These are phyloP conservation scores for Pteronotus mesoamericanus DNA, from an alignment of 2,797 vertebrate species.

Conservation along the genomic window DNA sequence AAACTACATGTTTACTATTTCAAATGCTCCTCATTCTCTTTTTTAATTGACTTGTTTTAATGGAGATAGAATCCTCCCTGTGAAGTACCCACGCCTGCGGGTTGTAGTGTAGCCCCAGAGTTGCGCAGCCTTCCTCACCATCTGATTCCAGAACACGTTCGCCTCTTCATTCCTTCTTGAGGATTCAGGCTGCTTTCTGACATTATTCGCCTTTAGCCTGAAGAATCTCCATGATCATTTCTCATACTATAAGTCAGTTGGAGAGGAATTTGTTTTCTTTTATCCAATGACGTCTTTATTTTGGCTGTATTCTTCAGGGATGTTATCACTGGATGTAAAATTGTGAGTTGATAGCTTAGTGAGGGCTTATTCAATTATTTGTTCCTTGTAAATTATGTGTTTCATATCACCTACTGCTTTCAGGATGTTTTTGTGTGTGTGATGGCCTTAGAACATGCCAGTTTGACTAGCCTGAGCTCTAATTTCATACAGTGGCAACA, in stretches of 20 bases:
- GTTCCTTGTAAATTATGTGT: background rate
- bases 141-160: background rate
- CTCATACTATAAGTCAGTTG: background rate
- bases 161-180: background rate
- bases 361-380: background rate
- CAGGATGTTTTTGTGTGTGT: background rate
- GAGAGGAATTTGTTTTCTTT: background rate
- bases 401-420: background rate
- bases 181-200: background rate
- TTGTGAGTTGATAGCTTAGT: background rate
- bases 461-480: background rate
- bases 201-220: background rate
- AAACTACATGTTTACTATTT: background rate
- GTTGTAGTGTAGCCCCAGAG: background rate
- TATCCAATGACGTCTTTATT: background rate
- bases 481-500: background rate
- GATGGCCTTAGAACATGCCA: background rate
- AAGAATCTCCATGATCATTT: background rate
- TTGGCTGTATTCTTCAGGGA: background rate
- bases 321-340: background rate
- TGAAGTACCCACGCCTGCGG: background rate
- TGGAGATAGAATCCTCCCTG: background rate
- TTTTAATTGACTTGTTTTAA: background rate
- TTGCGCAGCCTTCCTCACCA: too few relatives aligned
- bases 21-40: background rate